These are phyloP conservation scores for Caenorhabditis inopinata DNA, from an alignment of 1,140 invertebrate genomes.

Conservation along the genomic window DNA sequence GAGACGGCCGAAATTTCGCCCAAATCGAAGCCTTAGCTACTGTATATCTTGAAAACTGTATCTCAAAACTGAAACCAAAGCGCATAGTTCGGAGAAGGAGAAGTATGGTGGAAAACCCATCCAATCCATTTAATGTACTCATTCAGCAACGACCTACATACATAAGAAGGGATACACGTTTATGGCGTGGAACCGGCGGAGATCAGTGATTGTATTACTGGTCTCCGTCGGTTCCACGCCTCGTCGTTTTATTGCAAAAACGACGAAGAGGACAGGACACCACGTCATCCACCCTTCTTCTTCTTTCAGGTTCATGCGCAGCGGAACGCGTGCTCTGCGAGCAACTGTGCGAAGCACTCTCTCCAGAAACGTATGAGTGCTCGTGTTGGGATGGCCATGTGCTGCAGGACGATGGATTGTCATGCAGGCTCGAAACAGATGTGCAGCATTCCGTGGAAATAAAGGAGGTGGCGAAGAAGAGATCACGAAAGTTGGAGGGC, in stretches of 20 bases:
- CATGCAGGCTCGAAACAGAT: conserved; percentile 1
- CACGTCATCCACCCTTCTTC: background rate
- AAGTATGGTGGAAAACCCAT: too few species aligned
- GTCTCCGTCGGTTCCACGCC: too few species aligned
- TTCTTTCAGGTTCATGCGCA: conserved; percentile 35
- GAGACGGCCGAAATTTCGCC: too few species aligned
- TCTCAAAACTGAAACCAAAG: too few species aligned
- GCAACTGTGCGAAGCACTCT: conserved; percentile 17
- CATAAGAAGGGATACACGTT: background rate
- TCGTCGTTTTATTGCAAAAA: background rate
- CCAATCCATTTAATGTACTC: too few species aligned
- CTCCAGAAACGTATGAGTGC: conserved; percentile 32
- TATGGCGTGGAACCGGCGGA: background rate
- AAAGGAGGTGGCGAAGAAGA: background rate
- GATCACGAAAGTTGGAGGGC: background rate
- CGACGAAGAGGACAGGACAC: background rate
- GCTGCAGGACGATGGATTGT: conserved; percentile 22
- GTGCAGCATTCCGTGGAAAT: background rate
- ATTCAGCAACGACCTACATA: background rate
- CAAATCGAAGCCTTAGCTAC: too few species aligned
- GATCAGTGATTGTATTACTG: too few species aligned
- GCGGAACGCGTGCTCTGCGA: conserved; percentile 27
- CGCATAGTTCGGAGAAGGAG: too few species aligned
- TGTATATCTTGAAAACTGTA: too few species aligned
- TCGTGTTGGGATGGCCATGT: conserved; percentile 35